Percentiles rank a stretch among this genome's conserved stretches.
Evolutionary conservation across 2,797 vertebrate species (phyloP).

Genomic region (Sphaeramia orbicularis): DNA sequence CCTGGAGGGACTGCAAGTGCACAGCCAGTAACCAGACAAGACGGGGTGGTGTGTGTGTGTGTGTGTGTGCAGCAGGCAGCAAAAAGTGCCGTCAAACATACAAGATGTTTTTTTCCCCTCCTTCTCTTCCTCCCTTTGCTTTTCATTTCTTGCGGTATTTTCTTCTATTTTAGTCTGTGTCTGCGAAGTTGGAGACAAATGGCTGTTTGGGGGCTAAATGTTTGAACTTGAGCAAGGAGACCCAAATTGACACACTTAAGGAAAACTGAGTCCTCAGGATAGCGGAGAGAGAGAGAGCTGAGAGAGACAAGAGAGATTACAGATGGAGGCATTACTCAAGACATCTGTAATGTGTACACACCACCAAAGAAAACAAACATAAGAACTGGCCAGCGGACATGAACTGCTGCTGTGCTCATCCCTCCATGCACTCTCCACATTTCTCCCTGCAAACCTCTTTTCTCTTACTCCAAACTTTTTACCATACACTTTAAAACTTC

Average conservation of each 20-base stretch:
- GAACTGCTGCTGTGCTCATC: conserved; percentile 54
- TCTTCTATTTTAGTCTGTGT: conserved; percentile 73
- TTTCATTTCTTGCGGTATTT: conserved; percentile 79
- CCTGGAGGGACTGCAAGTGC: conserved; percentile 84
- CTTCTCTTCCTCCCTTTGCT: conserved; percentile 29
- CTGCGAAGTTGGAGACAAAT: conserved; percentile 79
- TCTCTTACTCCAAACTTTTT: conserved; percentile 35
- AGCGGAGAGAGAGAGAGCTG: conserved; percentile 47
- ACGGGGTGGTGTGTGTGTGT: conserved; percentile 46
- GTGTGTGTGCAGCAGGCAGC: conserved; percentile 67
- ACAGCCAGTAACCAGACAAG: conserved; percentile 83
- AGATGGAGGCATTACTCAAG: conserved; percentile 83
- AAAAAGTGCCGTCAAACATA: conserved; percentile 82
- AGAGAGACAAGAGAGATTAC: conserved; percentile 73
- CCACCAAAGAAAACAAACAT: conserved; percentile 77
- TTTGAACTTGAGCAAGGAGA: conserved; percentile 86
- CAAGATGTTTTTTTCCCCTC: conserved; percentile 69
- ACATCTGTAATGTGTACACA: conserved; percentile 85
- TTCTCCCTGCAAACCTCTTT: conserved; percentile 30
- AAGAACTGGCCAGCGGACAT: conserved; percentile 74
- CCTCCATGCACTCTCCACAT: conserved; percentile 24
- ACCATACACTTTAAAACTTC: conserved; percentile 35
- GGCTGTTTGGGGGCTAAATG: conserved; percentile 82
- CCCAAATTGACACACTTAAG: conserved; percentile 82
- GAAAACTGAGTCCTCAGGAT: conserved; percentile 79